These are phyloP conservation scores for Cuniculus paca DNA, from an alignment of 2,797 vertebrate genomes.

Conservation along the genomic window DNA sequence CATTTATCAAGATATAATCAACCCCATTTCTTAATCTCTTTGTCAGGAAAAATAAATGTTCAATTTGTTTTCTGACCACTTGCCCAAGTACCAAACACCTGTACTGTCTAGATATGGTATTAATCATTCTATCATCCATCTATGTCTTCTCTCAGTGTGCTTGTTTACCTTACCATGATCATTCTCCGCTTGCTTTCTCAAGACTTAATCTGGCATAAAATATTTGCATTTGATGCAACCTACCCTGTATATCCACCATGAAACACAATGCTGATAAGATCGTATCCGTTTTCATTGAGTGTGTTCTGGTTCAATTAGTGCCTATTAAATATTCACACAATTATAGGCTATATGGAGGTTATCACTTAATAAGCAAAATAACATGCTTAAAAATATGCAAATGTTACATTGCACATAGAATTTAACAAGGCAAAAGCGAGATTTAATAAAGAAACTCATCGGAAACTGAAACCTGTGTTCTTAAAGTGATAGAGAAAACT, in stretches of 20 bases:
- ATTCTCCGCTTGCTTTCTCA: constrained; percentile 62
- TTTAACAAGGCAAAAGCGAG: not conserved
- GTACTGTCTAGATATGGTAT: constrained; percentile 78
- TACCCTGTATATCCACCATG: not conserved
- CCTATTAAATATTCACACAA: not conserved
- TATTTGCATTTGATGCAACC: not conserved
- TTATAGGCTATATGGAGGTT: not conserved
- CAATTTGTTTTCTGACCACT: constrained; percentile 84
- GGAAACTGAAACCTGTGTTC: not conserved
- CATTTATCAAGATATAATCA: constrained; percentile 83
- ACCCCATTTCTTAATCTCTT: constrained; percentile 78
- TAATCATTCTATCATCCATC: constrained; percentile 80
- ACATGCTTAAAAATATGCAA: constrained; percentile 14
- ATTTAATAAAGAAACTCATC: constrained; percentile 25
- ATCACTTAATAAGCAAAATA: not conserved
- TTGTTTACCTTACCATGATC: constrained; percentile 62
- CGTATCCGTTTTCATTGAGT: not conserved
- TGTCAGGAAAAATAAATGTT: constrained; percentile 84
- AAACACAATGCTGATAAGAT: not conserved
- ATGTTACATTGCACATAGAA: not conserved
- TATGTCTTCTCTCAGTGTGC: constrained; percentile 33
- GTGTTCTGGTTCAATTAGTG: not conserved
- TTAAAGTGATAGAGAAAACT: not conserved
- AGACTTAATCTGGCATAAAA: not conserved
- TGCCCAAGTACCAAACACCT: constrained; percentile 82